Percentiles rank a stretch among this genome's conserved stretches.
phyloP scores from a whole-genome alignment of 2,797 vertebrate species.

The Allobates femoralis region DNA sequence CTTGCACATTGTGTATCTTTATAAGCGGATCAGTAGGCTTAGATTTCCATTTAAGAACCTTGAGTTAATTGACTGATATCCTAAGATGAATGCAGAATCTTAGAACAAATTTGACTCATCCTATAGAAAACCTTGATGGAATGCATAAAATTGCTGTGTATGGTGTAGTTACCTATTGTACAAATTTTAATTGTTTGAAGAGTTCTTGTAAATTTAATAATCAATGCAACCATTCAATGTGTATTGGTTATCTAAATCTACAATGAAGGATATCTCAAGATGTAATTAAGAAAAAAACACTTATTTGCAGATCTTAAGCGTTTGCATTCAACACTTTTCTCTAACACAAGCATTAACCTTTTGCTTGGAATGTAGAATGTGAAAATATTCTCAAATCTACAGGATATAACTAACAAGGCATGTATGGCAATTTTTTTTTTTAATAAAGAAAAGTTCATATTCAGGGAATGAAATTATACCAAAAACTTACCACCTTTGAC shows the following conservation, averaged over 20 bases:
- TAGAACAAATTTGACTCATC: slow-evolving; percentile 12
- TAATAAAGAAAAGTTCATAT: neutral
- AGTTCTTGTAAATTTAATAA: slow-evolving; percentile 1
- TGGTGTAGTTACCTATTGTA: slow-evolving; percentile 5
- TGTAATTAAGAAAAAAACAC: slow-evolving; percentile 11
- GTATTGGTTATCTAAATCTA: neutral
- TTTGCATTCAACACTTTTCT: slow-evolving; percentile 25
- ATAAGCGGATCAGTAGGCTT: slow-evolving; percentile 15
- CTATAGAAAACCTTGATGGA: slow-evolving; percentile 20
- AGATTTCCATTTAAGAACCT: slow-evolving; percentile 32
- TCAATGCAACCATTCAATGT: neutral
- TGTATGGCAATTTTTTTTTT: too few relatives aligned
- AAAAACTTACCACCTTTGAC: too few relatives aligned
- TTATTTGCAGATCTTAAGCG: neutral
- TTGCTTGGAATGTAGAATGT: slow-evolving; percentile 3
- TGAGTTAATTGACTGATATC: slow-evolving; percentile 36
- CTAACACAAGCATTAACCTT: slow-evolving; percentile 23
- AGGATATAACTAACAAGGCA: neutral
- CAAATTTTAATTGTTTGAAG: slow-evolving; percentile 31
- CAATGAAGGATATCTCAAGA: slow-evolving; percentile 31
- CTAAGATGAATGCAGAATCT: neutral
- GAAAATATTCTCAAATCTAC: slow-evolving; percentile 3
- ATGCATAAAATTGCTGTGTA: slow-evolving; percentile 4
- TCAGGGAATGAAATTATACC: too few relatives aligned
- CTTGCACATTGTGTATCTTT: slow-evolving; percentile 30